Percentiles rank a stretch among this genome's conserved stretches.
These are phyloP conservation scores for Halictus ligatus DNA, from an alignment of 2,888 invertebrate genomes.

Conservation along the genomic window DNA sequence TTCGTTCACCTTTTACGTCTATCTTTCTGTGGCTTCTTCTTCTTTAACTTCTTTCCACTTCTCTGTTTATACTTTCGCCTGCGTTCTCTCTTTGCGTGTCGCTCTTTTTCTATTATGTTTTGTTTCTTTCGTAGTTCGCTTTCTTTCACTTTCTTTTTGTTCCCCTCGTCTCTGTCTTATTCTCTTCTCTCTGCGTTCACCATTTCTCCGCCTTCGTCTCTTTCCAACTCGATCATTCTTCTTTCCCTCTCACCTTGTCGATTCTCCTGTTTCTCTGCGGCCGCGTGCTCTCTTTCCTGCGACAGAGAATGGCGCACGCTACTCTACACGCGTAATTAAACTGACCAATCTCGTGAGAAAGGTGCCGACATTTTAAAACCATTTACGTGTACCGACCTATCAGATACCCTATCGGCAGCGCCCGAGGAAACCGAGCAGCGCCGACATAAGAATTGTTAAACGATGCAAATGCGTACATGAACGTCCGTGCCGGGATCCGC, in stretches of 20 bases:
- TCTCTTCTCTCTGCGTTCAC: neutral
- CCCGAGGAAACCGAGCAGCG: conserved; percentile 6
- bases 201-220: no score
- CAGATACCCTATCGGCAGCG: conserved; percentile 13
- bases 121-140: no score
- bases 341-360: conserved; percentile 15
- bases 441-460: conserved; percentile 22
- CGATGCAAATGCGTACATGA: conserved; percentile 41
- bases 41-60: neutral
- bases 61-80: no score
- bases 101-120: no score
- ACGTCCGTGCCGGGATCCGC: neutral
- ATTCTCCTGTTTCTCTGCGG: no score
- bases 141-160: no score
- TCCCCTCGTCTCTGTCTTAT: neutral
- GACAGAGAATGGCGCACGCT: conserved; percentile 26
- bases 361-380: conserved; percentile 46
- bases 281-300: neutral
- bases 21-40: neutral
- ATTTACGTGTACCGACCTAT: conserved; percentile 49
- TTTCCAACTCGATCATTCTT: neutral
- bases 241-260: neutral
- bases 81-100: no score
- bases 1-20: neutral
- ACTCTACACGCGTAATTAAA: conserved; percentile 39